Conservation (phyloP, 2,797 vertebrate species). For the Aulostomus chinensis region DNA sequence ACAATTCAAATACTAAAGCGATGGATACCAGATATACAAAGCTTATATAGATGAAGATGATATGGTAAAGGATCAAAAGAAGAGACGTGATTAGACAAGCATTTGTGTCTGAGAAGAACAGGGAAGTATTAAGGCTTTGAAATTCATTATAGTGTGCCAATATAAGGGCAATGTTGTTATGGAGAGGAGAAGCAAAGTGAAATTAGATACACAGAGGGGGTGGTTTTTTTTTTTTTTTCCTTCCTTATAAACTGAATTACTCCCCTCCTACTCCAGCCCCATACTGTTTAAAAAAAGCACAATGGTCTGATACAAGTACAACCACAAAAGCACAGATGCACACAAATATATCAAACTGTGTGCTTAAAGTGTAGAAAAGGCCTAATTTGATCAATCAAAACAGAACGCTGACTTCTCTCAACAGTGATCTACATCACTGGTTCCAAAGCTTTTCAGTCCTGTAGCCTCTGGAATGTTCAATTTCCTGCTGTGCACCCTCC, state of each 20-base stretch:
- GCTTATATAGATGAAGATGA: not conserved
- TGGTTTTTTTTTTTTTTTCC: slow-evolving; percentile 24
- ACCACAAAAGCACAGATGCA: not conserved
- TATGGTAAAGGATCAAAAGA: slow-evolving; percentile 5
- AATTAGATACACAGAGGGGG: slow-evolving; percentile 21
- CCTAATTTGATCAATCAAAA: not conserved
- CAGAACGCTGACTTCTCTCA: not conserved
- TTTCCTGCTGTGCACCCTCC: no score
- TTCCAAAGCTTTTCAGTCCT: no score
- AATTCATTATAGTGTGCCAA: slow-evolving; percentile 15
- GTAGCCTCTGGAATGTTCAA: no score
- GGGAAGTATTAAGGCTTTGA: slow-evolving; percentile 25
- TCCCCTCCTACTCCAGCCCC: no score
- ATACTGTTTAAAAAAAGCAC: no score
- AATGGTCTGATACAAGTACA: not conserved
- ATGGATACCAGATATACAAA: slow-evolving; percentile 10
- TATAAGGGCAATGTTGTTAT: slow-evolving; percentile 21
- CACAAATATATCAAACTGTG: no score
- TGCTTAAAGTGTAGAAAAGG: not conserved
- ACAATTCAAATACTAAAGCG: slow-evolving; percentile 31
- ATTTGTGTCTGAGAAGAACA: slow-evolving; percentile 5
- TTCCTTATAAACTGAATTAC: slow-evolving; percentile 28
- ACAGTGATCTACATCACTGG: not conserved
- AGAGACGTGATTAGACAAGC: slow-evolving; percentile 9
- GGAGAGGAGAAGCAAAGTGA: slow-evolving; percentile 20